Percentiles rank a stretch among this genome's conserved stretches.
Evolutionary conservation across 1,140 invertebrate genomes (phyloP).

Genomic region (Aphelinus atriplicis): DNA sequence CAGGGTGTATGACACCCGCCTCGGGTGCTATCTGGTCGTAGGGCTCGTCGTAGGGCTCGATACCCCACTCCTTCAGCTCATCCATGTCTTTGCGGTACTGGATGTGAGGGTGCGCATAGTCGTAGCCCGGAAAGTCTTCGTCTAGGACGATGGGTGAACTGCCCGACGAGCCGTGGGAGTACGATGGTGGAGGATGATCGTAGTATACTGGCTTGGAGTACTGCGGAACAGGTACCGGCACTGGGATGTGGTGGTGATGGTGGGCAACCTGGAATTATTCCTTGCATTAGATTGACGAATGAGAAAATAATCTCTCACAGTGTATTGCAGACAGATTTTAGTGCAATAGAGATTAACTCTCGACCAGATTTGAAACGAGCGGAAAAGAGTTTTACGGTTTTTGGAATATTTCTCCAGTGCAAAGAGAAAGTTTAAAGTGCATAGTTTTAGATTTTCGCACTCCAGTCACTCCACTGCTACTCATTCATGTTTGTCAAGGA

Average conservation of each 20-base stretch:
- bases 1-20: slow-evolving; percentile 32
- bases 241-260: slow-evolving; percentile 69
- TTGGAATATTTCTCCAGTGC: no score
- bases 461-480: no score
- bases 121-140: slow-evolving; percentile 58
- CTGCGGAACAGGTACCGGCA: slow-evolving; percentile 59
- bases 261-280: slow-evolving; percentile 62
- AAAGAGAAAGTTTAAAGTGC: no score
- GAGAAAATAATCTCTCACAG: no score
- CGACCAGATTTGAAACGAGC: no score
- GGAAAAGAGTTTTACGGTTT: no score
- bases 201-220: slow-evolving; percentile 28
- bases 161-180: slow-evolving; percentile 34
- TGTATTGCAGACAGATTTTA: no score
- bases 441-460: no score
- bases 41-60: slow-evolving; percentile 56
- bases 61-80: slow-evolving; percentile 63
- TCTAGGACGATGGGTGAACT: slow-evolving; percentile 39
- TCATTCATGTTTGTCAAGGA: no score
- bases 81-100: slow-evolving; percentile 63
- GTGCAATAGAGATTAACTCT: no score
- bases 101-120: slow-evolving; percentile 59
- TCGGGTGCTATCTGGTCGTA: slow-evolving; percentile 49
- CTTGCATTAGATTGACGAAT: no score
- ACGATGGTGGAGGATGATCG: slow-evolving; percentile 47